These are phyloP conservation scores for Leucosticte australis DNA, from an alignment of 2,113 vertebrate genomes.

Conservation along the genomic window DNA sequence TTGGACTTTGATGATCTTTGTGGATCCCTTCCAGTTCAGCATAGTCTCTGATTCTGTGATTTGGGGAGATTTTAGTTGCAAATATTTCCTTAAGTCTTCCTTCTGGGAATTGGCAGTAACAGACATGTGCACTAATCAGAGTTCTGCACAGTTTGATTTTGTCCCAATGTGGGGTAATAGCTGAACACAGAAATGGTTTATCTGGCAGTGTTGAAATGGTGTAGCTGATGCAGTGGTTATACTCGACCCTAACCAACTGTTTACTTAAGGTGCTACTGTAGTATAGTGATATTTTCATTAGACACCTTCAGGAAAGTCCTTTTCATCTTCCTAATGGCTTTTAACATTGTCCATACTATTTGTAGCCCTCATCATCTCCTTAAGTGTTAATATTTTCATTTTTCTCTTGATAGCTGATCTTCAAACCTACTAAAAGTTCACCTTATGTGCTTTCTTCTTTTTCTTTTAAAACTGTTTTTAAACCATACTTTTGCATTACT, in stretches of 20 bases:
- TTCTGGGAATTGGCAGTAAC: not conserved
- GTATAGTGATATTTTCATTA: not conserved
- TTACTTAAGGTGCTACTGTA: not conserved
- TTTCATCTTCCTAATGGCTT: not conserved
- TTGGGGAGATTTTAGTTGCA: not conserved
- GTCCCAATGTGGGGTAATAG: not conserved
- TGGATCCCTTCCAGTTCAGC: not conserved
- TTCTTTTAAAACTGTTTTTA: not conserved
- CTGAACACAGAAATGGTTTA: not conserved
- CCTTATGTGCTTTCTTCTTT: not conserved
- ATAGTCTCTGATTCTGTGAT: not conserved
- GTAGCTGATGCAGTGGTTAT: not conserved
- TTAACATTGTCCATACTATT: not conserved
- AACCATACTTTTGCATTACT: not conserved
- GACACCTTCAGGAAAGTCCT: not conserved
- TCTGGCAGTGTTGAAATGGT: not conserved
- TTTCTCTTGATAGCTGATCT: not conserved
- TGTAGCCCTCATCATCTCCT: not conserved
- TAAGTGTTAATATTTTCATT: slow-evolving; percentile 33
- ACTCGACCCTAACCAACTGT: not conserved
- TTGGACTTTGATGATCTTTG: not conserved
- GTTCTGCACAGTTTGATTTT: not conserved
- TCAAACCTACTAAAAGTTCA: not conserved
- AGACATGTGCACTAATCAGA: not conserved
- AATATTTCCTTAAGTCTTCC: not conserved